Base-by-base conservation (phyloP, 2,113 vertebrate genomes). In the Dissostichus mawsoni region DNA sequence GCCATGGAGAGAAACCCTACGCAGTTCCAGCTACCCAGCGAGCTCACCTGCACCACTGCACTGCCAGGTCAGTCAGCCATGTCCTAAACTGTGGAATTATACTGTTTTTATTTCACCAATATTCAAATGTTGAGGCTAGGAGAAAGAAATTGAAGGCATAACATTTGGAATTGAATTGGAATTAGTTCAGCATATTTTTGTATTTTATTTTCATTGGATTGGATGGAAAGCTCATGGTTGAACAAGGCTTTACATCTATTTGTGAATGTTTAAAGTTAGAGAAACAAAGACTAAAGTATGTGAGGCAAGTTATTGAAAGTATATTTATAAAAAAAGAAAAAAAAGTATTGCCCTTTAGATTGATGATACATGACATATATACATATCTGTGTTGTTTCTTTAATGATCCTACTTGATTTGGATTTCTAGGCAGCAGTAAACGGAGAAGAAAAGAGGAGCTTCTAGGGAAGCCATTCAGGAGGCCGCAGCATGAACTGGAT, bases 1-100 rank as follows among this genome's bases (percentile, higher is more conserved):
- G 98, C 98, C 71, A 98, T 99, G 97, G 98, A 99, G 92, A 95
- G 97, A 89, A 99, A 99, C 90, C 98, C 98, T 61, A 98, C 98
- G 17, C 98, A 99, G 87, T 99, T 99, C 93, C 98, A 99, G 94
- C 94, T 99, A 89, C 98, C 98, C 87, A 98, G 96, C 45, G 98
- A 99, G 91, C 96, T 99, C 89, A 98, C 97, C 75, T 99, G 98
- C 94, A 99, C 97, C 89, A 98, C 97, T 73, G 97, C 98, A 91
- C 96, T 99, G 92, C 98, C 98, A 96, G 98, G 98, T 92, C 69
- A 78, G 85, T 83, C 36, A 3, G 3, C 9, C 33, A 50, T 0
- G 20, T 29, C 10, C 18, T 52, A 12, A 36, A 8, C 23, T 20
- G 56, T 53, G 8, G 58, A 56, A 57, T 73, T 13, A 51, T 23